A percentile compares a stretch with the other conserved stretches of the same genome.
Evolutionary conservation across 2,797 vertebrate genomes (phyloP).

Genomic region (Cryptoprocta ferox): DNA sequence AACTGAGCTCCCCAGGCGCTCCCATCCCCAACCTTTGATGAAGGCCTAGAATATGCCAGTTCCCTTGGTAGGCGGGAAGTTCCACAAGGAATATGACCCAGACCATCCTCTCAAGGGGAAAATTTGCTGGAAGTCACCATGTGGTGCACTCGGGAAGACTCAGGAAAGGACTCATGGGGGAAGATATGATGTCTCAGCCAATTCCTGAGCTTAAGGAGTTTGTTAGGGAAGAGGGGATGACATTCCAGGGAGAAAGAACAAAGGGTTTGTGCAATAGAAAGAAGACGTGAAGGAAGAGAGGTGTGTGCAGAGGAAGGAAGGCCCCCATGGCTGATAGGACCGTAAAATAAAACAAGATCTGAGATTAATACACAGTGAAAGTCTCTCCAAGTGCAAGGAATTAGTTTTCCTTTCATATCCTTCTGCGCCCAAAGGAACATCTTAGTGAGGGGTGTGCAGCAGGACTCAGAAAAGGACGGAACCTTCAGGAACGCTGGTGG

Average conservation of each 20-base stretch:
- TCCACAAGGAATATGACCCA: not conserved
- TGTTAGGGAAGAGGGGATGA: accelerated
- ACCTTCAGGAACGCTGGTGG: not conserved
- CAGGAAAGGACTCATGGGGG: too few relatives aligned
- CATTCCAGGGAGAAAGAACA: not conserved
- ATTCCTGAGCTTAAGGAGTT: not conserved
- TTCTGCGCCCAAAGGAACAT: not conserved
- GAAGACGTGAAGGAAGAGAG: not conserved
- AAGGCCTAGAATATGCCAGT: not conserved
- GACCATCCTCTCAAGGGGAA: accelerated
- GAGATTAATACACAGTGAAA: not conserved
- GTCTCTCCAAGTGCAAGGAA: not conserved
- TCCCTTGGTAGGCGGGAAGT: not conserved
- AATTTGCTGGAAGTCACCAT: not conserved
- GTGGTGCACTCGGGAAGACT: accelerated
- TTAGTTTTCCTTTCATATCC: not conserved
- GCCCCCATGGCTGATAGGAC: accelerated
- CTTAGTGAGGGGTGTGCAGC: not conserved
- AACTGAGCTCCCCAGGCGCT: too few relatives aligned
- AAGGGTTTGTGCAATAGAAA: not conserved
- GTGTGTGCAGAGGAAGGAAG: not conserved
- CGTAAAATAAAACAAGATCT: not conserved
- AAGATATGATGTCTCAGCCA: not conserved
- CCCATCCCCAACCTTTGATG: not conserved
- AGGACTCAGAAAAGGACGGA: not conserved